Conservation (phyloP, 2,113 vertebrate genomes). For the Brienomyrus brachyistius region DNA sequence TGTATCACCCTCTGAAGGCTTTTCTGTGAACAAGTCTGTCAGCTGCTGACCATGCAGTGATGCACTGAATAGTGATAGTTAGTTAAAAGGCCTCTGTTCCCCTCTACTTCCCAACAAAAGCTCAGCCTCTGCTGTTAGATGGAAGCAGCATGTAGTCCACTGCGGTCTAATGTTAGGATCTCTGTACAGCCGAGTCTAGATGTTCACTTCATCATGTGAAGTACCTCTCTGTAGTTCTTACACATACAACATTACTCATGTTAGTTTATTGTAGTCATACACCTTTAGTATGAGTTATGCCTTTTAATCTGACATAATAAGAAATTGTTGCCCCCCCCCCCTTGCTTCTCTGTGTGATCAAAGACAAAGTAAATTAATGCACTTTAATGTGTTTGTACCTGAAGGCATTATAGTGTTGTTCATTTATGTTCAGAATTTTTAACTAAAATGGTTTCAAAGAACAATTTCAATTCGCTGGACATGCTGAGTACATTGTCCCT, state of each 20-base stretch:
- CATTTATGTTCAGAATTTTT: slow-evolving; percentile 36
- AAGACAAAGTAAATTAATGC: slow-evolving; percentile 27
- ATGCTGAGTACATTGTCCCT: neutral
- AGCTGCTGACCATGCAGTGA: neutral
- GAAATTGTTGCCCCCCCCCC: neutral
- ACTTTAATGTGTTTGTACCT: slow-evolving; percentile 24
- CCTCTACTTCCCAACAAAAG: neutral
- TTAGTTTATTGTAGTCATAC: neutral
- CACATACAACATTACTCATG: neutral
- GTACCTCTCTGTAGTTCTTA: neutral
- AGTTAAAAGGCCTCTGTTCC: slow-evolving; percentile 12
- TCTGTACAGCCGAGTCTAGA: neutral
- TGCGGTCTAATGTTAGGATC: neutral
- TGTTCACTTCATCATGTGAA: neutral
- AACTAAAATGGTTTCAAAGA: slow-evolving; percentile 19
- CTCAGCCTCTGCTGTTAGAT: neutral
- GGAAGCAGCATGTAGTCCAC: neutral
- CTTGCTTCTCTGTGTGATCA: neutral
- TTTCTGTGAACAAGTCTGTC: neutral
- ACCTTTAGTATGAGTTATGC: neutral
- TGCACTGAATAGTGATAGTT: neutral
- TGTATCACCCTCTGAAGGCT: neutral
- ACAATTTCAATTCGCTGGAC: neutral
- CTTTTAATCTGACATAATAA: neutral
- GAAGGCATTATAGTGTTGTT: slow-evolving; percentile 39